Percentiles rank a stretch among this genome's conserved stretches.
Evolutionary conservation across 1,140 invertebrate species (phyloP).

Genomic region (Drosophila arawakana): DNA sequence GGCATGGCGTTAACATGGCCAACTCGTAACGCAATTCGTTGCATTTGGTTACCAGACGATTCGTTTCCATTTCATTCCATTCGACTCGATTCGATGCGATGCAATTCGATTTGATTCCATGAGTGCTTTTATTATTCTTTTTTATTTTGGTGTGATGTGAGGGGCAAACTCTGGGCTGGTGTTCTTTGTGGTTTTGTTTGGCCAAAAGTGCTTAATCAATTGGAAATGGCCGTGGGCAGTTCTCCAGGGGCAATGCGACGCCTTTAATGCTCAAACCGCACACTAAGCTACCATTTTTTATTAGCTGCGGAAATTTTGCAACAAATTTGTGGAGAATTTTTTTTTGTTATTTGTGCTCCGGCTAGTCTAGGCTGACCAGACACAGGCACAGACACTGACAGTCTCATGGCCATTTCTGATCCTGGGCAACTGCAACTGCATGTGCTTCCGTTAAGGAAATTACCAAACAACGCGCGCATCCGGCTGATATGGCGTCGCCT

Average conservation of each 20-base stretch:
- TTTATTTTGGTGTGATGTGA: neutral
- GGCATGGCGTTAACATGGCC: constrained; percentile 50
- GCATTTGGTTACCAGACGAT: constrained; percentile 45
- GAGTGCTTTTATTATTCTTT: constrained; percentile 15
- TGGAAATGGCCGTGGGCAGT: constrained; percentile 45
- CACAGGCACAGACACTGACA: constrained; percentile 32
- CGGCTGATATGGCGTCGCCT: constrained; percentile 73
- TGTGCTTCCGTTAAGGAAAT: constrained; percentile 81
- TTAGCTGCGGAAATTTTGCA: constrained; percentile 50
- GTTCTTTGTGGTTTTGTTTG: constrained; percentile 40
- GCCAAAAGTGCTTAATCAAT: constrained; percentile 64
- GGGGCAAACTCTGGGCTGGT: constrained; percentile 12
- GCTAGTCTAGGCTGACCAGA: constrained; percentile 7
- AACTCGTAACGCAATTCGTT: constrained; percentile 32
- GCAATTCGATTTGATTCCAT: constrained; percentile 35
- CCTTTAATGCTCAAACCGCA: constrained; percentile 39
- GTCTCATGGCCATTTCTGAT: constrained; percentile 24
- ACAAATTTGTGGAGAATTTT: constrained; percentile 44
- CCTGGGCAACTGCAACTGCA: constrained; percentile 58
- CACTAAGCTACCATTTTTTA: constrained; percentile 32
- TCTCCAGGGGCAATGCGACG: constrained; percentile 24
- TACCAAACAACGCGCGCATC: constrained; percentile 80
- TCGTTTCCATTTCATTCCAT: constrained; percentile 24
- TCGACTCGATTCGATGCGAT: constrained; percentile 27
- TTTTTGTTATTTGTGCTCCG: constrained; percentile 3